These are phyloP conservation scores for Agonopterix alstromeriana DNA, from an alignment of 2,888 invertebrate genomes.

Conservation along the genomic window DNA sequence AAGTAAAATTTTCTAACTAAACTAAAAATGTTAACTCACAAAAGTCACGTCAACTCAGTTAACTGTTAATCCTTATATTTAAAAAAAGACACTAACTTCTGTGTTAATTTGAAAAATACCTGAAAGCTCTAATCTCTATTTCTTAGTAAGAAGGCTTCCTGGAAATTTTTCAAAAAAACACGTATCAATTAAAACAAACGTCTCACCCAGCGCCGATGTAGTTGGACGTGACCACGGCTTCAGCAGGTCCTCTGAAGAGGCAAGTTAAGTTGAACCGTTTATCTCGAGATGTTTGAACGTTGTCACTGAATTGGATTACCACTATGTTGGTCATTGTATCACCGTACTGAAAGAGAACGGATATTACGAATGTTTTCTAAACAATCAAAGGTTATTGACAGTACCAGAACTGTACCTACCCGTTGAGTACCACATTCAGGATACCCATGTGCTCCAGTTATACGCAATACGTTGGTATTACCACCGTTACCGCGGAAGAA, in stretches of 20 bases:
- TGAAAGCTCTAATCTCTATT: neutral
- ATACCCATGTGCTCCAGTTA: constrained; percentile 94
- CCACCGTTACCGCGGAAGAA: constrained; percentile 95
- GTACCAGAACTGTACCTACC: constrained; percentile 52
- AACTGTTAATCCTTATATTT: constrained; percentile 34
- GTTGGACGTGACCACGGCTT: constrained; percentile 94
- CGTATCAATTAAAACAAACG: constrained; percentile 5
- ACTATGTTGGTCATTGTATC: constrained; percentile 96
- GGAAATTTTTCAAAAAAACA: constrained; percentile 27
- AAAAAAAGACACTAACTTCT: constrained; percentile 9
- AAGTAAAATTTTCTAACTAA: neutral
- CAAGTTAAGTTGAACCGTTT: constrained; percentile 96
- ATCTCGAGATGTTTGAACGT: constrained; percentile 92
- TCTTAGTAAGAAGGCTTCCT: neutral
- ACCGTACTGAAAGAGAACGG: constrained; percentile 81
- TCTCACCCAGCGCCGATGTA: constrained; percentile 93
- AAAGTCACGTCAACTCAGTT: constrained; percentile 29
- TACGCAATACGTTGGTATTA: constrained; percentile 86
- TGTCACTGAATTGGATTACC: constrained; percentile 95
- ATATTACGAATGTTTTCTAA: neutral
- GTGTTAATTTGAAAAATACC: constrained; percentile 22
- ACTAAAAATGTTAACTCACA: constrained; percentile 17
- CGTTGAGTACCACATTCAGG: constrained; percentile 94
- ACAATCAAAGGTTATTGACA: neutral
- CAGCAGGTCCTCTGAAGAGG: constrained; percentile 92